Conservation (phyloP, 1,140 invertebrate species). For the Scylla paramamosain region DNA sequence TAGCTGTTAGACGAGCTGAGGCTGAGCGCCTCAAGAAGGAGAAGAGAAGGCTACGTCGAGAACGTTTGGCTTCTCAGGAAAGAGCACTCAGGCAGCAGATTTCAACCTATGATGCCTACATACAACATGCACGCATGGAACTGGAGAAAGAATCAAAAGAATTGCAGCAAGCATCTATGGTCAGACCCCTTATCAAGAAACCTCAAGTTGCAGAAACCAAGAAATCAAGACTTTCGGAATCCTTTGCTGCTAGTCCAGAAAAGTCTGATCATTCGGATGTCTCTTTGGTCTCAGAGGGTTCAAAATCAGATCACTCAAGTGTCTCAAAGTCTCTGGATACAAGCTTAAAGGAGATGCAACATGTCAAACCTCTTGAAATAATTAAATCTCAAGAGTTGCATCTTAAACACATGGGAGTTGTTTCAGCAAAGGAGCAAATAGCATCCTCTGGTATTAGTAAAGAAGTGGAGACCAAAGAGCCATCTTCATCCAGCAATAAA, state of each 20-base stretch:
- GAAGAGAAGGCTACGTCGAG: slow-evolving; percentile 81
- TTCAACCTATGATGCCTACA: slow-evolving; percentile 82
- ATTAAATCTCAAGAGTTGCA: not conserved
- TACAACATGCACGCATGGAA: slow-evolving; percentile 81
- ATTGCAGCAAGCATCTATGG: slow-evolving; percentile 77
- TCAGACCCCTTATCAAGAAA: slow-evolving; percentile 82
- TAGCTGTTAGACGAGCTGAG: slow-evolving; percentile 81
- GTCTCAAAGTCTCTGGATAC: slow-evolving; percentile 35
- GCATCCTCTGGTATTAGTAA: slow-evolving; percentile 4
- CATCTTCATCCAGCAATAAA: not conserved
- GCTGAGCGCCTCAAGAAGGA: slow-evolving; percentile 82
- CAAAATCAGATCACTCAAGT: slow-evolving; percentile 60
- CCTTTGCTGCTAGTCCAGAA: slow-evolving; percentile 57
- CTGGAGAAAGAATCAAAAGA: slow-evolving; percentile 81
- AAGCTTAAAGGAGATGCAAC: not conserved
- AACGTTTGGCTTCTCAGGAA: slow-evolving; percentile 82
- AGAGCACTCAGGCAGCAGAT: slow-evolving; percentile 82
- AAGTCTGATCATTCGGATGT: slow-evolving; percentile 71
- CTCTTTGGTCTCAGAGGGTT: slow-evolving; percentile 57
- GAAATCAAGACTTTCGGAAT: slow-evolving; percentile 57
- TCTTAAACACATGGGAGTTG: not conserved
- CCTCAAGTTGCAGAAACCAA: slow-evolving; percentile 79
- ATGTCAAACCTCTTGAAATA: slow-evolving; percentile 19
- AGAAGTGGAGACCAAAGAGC: not conserved
- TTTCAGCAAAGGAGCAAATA: not conserved